Evolutionary conservation across 2,888 invertebrate species (phyloP), one percentile per base, ranked within the genome.

Genomic region (Magallana nippona): DNA sequence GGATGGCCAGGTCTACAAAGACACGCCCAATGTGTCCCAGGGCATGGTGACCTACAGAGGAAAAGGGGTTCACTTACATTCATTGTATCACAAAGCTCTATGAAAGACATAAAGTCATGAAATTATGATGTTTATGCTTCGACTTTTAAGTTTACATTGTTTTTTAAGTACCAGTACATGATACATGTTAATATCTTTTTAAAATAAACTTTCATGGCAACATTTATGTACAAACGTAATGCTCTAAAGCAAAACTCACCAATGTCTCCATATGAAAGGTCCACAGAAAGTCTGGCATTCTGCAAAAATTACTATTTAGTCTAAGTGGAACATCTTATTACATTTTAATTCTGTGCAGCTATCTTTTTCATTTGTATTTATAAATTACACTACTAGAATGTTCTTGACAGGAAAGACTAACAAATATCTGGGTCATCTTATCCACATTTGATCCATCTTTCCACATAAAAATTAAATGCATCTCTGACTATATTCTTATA

Each of bases 181-280:
- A n/a, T n/a, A n/a, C n/a, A n/a, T n/a, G n/a, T n/a, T n/a, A n/a
- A n/a, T n/a, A n/a, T n/a, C n/a, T n/a, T n/a, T n/a, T n/a, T n/a
- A 19, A 32, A 77, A 27, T 44, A 77, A 10, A 10, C 1, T 19
- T 19, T 1, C 1, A 13, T 77, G 10, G 10, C 15, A 78, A 3
- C 10, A 55, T 78, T 17, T 55, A 55, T 17, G 32, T 27, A 27
- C 27, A 27, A 27, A 27, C 27, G 1, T 27, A 27, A 27, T 27
- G 27, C 27, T 27, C 27, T 27, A 27, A 1, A 27, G 27, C 27
- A 27, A 27, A 27, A 83, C 91, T 87, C 86, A 93, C 94, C 94
- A 17, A 94, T 92, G 90, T 94, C 94, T 27, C 94, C 94, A 88
- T 94, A 94, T 1, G 92, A 91, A 17, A 94, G 85, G 71, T 94